Percentiles rank a stretch among this genome's conserved stretches.
Conservation (phyloP, 2,113 vertebrate species). For the Indri indri region DNA sequence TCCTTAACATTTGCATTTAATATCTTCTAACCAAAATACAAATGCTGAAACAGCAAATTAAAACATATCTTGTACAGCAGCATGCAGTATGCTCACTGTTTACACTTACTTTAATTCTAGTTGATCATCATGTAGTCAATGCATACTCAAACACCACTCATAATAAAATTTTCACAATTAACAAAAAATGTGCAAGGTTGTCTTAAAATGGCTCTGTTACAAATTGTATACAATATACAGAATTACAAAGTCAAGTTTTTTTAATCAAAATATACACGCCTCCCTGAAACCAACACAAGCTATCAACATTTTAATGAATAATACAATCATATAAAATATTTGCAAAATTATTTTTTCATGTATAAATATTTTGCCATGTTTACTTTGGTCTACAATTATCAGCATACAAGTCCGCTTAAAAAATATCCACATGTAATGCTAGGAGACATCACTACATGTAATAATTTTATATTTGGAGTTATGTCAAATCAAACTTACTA, state of each 20-base stretch:
- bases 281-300: constrained; percentile 85
- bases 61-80: constrained; percentile 83
- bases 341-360: constrained; percentile 87
- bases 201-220: constrained; percentile 88
- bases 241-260: constrained; percentile 86
- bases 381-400: constrained; percentile 89
- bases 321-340: constrained; percentile 89
- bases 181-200: constrained; percentile 84
- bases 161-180: constrained; percentile 85
- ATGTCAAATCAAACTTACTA: constrained; percentile 80
- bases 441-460: constrained; percentile 59
- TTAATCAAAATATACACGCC: constrained; percentile 89
- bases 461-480: constrained; percentile 68
- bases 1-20: constrained; percentile 88
- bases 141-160: constrained; percentile 82
- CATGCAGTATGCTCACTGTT: constrained; percentile 81
- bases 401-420: constrained; percentile 85
- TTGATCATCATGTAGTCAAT: constrained; percentile 83
- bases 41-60: constrained; percentile 85
- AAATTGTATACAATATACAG: constrained; percentile 89
- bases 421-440: constrained; percentile 77
- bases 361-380: constrained; percentile 90
- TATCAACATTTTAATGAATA: constrained; percentile 84
- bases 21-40: constrained; percentile 87
- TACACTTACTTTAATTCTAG: constrained; percentile 83